phyloP scores from a whole-genome alignment of 2,888 invertebrate species.

The Stegophylla sp. region DNA sequence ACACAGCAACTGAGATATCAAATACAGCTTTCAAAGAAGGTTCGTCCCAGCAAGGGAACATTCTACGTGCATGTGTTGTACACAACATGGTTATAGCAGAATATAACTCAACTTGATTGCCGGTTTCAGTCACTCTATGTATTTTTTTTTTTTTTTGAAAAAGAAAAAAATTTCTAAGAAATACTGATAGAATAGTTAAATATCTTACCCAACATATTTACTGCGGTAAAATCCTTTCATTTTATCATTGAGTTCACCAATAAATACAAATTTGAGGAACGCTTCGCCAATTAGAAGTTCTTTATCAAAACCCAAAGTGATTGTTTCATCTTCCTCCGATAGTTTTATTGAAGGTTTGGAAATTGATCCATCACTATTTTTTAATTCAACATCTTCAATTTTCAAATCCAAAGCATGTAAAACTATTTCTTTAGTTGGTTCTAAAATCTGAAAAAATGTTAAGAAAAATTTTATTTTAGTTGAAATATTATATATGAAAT shows the following conservation, averaged over 20 bases:
- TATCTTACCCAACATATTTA: constrained; percentile 72
- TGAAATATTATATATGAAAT: neutral
- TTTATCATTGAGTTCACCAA: constrained; percentile 88
- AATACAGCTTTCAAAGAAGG: constrained; percentile 96
- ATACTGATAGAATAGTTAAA: constrained; percentile 5
- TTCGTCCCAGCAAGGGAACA: constrained; percentile 98
- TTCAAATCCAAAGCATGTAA: constrained; percentile 81
- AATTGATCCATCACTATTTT: constrained; percentile 60
- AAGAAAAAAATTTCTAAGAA: constrained; percentile 41
- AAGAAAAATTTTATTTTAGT: constrained; percentile 7
- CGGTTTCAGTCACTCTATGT: constrained; percentile 28
- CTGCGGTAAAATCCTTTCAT: constrained; percentile 95
- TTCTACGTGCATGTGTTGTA: constrained; percentile 86
- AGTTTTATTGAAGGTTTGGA: constrained; percentile 65
- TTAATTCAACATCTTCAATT: constrained; percentile 68
- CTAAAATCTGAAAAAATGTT: constrained; percentile 71
- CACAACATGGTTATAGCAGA: constrained; percentile 93
- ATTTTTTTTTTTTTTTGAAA: constrained; percentile 36
- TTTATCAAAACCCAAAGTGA: constrained; percentile 72
- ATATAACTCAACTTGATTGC: constrained; percentile 72
- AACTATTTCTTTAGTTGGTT: constrained; percentile 73
- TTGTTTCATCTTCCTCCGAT: constrained; percentile 73
- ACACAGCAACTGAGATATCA: constrained; percentile 72
- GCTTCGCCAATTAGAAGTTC: constrained; percentile 70
- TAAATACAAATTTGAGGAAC: constrained; percentile 74